A percentile compares a stretch with the other conserved stretches of the same genome.
Conservation (phyloP, 2,888 invertebrate genomes). For the Nebria salina region DNA sequence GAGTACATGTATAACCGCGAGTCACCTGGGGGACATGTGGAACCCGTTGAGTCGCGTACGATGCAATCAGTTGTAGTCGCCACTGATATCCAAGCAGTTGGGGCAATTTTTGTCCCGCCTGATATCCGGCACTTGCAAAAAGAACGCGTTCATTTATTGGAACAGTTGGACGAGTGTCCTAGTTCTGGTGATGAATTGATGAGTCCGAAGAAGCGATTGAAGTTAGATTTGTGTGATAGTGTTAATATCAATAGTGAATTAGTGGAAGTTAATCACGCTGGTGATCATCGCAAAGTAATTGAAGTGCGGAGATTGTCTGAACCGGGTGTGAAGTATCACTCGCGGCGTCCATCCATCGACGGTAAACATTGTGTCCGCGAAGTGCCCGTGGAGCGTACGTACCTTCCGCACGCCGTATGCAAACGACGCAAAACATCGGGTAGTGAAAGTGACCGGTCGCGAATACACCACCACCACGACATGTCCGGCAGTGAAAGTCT, state of each 20-base stretch:
- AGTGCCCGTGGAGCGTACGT: conserved; percentile 53
- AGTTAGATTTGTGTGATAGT: conserved; percentile 66
- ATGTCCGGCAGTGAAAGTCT: conserved; percentile 70
- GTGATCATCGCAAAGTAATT: conserved; percentile 62
- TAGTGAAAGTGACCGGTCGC: conserved; percentile 55
- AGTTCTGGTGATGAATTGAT: conserved; percentile 76
- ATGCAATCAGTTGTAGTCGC: conserved; percentile 68
- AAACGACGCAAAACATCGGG: conserved; percentile 67
- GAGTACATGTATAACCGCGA: conserved; percentile 63
- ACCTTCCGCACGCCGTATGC: conserved; percentile 63
- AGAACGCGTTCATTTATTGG: conserved; percentile 74
- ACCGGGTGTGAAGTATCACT: conserved; percentile 60
- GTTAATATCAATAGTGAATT: conserved; percentile 52
- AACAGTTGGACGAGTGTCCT: conserved; percentile 76
- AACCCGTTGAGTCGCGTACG: conserved; percentile 56
- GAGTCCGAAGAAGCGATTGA: conserved; percentile 73
- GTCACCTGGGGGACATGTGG: conserved; percentile 62
- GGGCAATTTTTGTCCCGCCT: conserved; percentile 61
- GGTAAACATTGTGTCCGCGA: conserved; percentile 57
- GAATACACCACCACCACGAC: conserved; percentile 65
- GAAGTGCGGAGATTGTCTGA: conserved; percentile 68
- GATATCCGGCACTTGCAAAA: conserved; percentile 77
- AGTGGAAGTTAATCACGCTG: conserved; percentile 50
- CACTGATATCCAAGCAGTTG: conserved; percentile 62
- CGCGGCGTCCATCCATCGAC: conserved; percentile 67